Percentiles rank a stretch among this genome's conserved stretches.
Evolutionary conservation across 2,113 vertebrate genomes (phyloP).

Genomic region (Leptocoma aspasia): DNA sequence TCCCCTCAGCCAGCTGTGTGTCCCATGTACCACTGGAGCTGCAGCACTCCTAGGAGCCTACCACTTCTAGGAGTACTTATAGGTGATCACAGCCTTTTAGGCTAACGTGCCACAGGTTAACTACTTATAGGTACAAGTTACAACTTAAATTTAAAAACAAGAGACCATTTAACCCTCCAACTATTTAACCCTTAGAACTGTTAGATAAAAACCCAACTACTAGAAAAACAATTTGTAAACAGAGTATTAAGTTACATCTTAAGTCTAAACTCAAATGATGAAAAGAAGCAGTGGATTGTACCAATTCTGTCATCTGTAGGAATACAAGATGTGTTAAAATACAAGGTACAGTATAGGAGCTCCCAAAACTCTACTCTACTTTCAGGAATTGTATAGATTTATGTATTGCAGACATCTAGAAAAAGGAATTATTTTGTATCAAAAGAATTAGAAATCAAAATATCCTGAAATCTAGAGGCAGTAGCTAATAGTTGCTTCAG

Average conservation of each 20-base stretch:
- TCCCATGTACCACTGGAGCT: not conserved
- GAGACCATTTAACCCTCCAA: not conserved
- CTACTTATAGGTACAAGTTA: not conserved
- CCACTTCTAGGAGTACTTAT: not conserved
- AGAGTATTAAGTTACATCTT: not conserved
- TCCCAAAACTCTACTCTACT: not conserved
- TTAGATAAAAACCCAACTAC: not conserved
- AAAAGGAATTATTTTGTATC: not conserved
- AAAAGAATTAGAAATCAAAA: not conserved
- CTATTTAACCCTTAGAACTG: not conserved
- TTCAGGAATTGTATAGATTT: not conserved
- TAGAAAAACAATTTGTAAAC: not conserved
- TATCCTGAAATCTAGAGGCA: not conserved
- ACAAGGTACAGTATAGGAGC: not conserved
- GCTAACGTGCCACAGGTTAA: not conserved
- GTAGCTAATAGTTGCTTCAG: not conserved
- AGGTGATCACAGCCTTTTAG: not conserved
- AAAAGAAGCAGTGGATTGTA: fast-evolving
- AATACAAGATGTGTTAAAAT: not conserved
- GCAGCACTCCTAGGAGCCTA: too few species aligned
- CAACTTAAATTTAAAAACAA: not conserved
- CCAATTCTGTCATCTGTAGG: not conserved
- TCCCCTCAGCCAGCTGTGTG: not conserved
- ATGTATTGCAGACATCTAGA: not conserved
- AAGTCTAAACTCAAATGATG: not conserved